Evolutionary conservation across 2,113 vertebrate genomes (phyloP).

Genomic region (Hystrix cristata): DNA sequence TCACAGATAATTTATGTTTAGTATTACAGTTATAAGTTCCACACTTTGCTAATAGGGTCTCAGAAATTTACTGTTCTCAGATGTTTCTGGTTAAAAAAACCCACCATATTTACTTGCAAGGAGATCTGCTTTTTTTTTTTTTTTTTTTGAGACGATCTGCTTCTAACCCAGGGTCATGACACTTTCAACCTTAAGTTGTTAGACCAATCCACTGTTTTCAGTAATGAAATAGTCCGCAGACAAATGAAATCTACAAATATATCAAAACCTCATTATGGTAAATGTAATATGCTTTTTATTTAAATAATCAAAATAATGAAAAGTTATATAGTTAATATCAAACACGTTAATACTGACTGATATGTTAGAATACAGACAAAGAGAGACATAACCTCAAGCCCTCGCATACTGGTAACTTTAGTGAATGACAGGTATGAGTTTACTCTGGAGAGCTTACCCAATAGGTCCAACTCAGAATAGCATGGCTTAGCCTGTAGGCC

Average conservation of each 20-base stretch:
- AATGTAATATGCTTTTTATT: background rate
- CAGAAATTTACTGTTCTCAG: conserved; percentile 56
- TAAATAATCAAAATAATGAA: conserved; percentile 57
- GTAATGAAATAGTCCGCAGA: background rate
- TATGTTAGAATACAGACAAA: background rate
- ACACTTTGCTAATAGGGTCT: conserved; percentile 17
- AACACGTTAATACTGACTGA: background rate
- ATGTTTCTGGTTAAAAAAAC: conserved; percentile 59
- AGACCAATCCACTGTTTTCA: conserved; percentile 39
- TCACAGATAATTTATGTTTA: background rate
- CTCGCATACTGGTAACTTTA: background rate
- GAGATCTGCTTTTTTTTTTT: conserved; percentile 34
- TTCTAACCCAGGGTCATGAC: conserved; percentile 61
- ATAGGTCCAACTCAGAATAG: background rate
- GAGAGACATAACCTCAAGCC: background rate
- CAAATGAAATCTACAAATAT: conserved; percentile 38
- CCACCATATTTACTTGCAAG: conserved; percentile 58
- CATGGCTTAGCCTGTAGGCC: background rate
- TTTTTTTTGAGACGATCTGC: background rate
- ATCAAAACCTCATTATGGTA: conserved; percentile 3
- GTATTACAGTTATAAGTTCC: background rate
- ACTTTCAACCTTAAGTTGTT: conserved; percentile 16
- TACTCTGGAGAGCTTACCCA: background rate
- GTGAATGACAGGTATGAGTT: background rate
- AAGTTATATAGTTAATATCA: background rate